These are phyloP conservation scores for Drosophila conformis DNA, from an alignment of 2,888 invertebrate species.

Conservation along the genomic window DNA sequence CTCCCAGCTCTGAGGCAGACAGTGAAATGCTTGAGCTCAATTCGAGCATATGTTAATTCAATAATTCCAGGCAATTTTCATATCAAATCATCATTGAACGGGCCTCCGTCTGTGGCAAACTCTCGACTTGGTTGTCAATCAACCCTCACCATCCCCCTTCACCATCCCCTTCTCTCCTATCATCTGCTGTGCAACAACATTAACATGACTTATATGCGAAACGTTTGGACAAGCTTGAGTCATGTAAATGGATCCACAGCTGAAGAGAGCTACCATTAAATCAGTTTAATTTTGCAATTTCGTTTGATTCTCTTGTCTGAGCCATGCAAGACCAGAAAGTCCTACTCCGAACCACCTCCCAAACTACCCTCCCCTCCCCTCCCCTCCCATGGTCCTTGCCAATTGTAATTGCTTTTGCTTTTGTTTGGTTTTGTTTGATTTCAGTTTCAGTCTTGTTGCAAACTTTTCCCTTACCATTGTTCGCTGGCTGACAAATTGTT, in stretches of 20 bases:
- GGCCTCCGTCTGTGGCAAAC: conserved; percentile 50
- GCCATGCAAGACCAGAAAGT: not conserved
- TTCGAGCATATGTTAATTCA: conserved; percentile 81
- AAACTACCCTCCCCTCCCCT: too few species aligned
- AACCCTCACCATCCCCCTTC: conserved; percentile 37
- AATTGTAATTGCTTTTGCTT: conserved; percentile 74
- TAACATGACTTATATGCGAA: conserved; percentile 62
- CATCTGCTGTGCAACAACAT: conserved; percentile 44
- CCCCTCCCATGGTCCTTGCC: conserved; percentile 2
- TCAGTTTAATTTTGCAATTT: conserved; percentile 78
- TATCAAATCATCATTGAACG: conserved; percentile 70
- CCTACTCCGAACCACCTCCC: not conserved
- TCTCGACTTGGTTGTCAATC: conserved; percentile 67
- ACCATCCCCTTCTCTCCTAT: not conserved
- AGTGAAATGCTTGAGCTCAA: conserved; percentile 72
- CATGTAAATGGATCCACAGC: conserved; percentile 46
- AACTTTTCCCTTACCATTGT: conserved; percentile 60
- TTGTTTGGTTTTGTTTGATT: conserved; percentile 68
- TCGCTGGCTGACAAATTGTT: conserved; percentile 64
- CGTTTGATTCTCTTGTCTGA: conserved; percentile 66
- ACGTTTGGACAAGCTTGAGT: conserved; percentile 24
- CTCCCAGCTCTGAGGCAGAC: conserved; percentile 28
- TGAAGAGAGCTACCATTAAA: conserved; percentile 60
- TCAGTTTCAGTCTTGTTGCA: conserved; percentile 55
- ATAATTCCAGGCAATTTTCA: conserved; percentile 82